phyloP scores from a whole-genome alignment of 2,113 vertebrate genomes.

The Trichomycterus rosablanca region DNA sequence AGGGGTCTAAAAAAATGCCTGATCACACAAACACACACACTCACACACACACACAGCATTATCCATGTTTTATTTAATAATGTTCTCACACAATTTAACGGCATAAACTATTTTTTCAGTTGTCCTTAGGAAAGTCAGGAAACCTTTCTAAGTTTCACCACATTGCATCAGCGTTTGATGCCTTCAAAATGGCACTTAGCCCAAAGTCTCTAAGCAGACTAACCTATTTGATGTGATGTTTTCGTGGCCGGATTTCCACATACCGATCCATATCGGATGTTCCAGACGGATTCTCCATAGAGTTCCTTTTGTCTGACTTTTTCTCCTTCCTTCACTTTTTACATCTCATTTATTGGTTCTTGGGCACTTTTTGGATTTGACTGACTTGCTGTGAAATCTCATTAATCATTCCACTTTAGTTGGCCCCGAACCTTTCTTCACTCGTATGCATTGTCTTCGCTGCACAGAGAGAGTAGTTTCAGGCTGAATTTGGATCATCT shows the following conservation, averaged over 20 bases:
- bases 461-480: conserved; percentile 33
- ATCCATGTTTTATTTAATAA: background rate
- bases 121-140: background rate
- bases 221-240: conserved; percentile 20
- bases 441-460: conserved; percentile 15
- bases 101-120: background rate
- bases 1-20: background rate
- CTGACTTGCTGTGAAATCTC: conserved; percentile 21
- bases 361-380: conserved; percentile 11
- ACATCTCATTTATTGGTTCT: conserved; percentile 15
- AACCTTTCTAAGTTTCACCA: conserved; percentile 13
- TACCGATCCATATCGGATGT: background rate
- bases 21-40: too few species aligned
- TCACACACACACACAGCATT: background rate
- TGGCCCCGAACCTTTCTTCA: conserved; percentile 1
- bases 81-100: background rate
- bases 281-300: conserved; percentile 1
- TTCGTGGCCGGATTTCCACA: background rate
- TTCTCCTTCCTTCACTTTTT: background rate
- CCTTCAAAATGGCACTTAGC: conserved; percentile 12
- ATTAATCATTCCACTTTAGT: conserved; percentile 13
- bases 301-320: background rate
- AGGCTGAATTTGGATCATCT: conserved; percentile 25
- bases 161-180: conserved; percentile 30
- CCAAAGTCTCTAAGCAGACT: conserved; percentile 7